Conservation (phyloP, 2,888 invertebrate genomes). For the Torymus auratus region DNA sequence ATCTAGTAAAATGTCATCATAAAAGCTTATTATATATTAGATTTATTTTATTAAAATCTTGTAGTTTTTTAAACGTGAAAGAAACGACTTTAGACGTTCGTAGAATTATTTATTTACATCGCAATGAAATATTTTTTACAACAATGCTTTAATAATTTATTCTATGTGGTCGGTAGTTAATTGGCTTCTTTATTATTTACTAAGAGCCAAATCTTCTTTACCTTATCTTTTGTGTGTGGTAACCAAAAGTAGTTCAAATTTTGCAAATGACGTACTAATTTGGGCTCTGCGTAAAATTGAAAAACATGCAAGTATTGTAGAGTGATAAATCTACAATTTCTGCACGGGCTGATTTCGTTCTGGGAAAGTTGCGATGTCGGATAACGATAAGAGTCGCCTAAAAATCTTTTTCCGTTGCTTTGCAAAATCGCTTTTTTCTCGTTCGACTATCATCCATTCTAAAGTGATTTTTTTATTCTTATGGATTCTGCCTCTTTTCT, state of each 20-base stretch:
- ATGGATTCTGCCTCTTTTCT: constrained; percentile 31
- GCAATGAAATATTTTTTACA: no score
- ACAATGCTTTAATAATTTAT: neutral
- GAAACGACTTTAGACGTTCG: no score
- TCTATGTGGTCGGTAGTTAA: neutral
- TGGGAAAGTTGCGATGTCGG: constrained; percentile 14
- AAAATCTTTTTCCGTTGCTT: constrained; percentile 2
- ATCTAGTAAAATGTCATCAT: neutral
- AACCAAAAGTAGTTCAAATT: constrained; percentile 33
- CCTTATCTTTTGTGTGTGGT: constrained; percentile 29
- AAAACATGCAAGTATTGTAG: constrained; percentile 7
- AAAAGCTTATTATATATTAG: no score
- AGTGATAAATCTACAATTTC: constrained; percentile 6
- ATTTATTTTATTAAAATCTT: no score
- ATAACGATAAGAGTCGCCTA: neutral
- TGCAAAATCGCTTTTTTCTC: constrained; percentile 1
- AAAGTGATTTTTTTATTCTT: neutral
- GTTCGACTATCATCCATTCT: neutral
- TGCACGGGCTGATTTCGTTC: neutral
- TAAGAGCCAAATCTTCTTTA: neutral
- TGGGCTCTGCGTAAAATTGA: neutral
- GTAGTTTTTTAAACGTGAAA: no score
- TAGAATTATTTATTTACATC: no score
- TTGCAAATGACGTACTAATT: constrained; percentile 20
- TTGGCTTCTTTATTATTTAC: constrained; percentile 9